phyloP scores from a whole-genome alignment of 2,888 invertebrate genomes.

The Lithophane semibrunnea region DNA sequence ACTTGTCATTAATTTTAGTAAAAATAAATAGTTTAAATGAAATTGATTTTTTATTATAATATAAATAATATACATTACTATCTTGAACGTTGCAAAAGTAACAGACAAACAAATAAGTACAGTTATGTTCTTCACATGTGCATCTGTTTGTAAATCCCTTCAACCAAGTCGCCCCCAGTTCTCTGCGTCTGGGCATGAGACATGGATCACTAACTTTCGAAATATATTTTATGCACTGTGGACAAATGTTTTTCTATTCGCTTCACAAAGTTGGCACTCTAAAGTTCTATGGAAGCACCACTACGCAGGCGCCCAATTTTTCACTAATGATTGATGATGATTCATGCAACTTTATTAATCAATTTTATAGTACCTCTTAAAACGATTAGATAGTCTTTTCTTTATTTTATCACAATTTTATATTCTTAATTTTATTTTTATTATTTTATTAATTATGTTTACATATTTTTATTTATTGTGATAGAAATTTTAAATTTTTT shows the following conservation, averaged over 20 bases:
- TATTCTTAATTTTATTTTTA: too few relatives aligned
- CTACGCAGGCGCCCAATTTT: background rate
- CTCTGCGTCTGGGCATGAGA: background rate
- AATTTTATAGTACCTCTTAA: too few relatives aligned
- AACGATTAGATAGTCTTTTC: too few relatives aligned
- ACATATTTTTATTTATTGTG: too few relatives aligned
- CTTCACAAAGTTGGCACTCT: too few relatives aligned
- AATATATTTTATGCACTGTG: background rate
- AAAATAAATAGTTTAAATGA: background rate
- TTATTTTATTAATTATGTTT: too few relatives aligned
- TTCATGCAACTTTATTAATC: too few relatives aligned
- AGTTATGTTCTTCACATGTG: background rate
- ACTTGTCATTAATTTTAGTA: background rate
- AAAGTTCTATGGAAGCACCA: background rate
- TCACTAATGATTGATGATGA: too few relatives aligned
- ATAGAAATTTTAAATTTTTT: too few relatives aligned
- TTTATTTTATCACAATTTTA: too few relatives aligned
- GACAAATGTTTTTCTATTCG: background rate
- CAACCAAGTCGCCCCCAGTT: constrained; percentile 24
- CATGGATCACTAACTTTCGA: constrained; percentile 32
- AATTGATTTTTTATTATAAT: background rate
- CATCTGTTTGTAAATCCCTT: constrained; percentile 33
- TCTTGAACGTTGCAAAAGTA: background rate
- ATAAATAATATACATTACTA: background rate
- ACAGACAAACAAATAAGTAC: too few relatives aligned